phyloP scores from a whole-genome alignment of 1,140 invertebrate genomes.

The Psix sp. region DNA sequence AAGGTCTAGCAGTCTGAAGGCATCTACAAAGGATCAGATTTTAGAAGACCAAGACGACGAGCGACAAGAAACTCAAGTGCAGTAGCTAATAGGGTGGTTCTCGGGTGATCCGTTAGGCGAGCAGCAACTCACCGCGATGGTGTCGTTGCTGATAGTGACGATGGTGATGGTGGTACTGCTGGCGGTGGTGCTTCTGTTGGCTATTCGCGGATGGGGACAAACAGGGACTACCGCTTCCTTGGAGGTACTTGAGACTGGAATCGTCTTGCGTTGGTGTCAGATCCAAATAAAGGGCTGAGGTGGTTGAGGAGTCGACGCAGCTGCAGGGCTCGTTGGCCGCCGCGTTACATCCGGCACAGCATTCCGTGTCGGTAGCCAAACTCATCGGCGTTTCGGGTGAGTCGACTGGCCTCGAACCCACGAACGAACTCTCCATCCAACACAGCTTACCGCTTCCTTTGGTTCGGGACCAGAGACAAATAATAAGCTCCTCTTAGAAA shows the following conservation, averaged over 20 bases:
- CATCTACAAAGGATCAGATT: neutral
- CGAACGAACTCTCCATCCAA: conserved; percentile 95
- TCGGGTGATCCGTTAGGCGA: conserved; percentile 70
- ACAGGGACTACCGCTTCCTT: conserved; percentile 55
- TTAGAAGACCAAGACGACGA: conserved; percentile 22
- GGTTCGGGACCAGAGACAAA: conserved; percentile 44
- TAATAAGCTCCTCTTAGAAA: conserved; percentile 23
- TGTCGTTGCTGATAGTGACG: conserved; percentile 75
- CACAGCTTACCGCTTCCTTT: conserved; percentile 80
- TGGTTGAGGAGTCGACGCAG: conserved; percentile 68
- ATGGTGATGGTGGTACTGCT: conserved; percentile 56
- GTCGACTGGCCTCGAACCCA: conserved; percentile 88
- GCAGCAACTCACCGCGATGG: conserved; percentile 81
- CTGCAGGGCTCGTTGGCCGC: conserved; percentile 69
- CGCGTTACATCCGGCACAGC: conserved; percentile 71
- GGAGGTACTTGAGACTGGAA: conserved; percentile 58
- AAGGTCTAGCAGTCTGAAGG: too few relatives aligned
- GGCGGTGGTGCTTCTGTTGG: conserved; percentile 54
- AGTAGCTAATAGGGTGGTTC: conserved; percentile 27
- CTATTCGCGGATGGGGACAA: conserved; percentile 62
- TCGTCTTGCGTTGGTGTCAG: conserved; percentile 69
- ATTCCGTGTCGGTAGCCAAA: conserved; percentile 77
- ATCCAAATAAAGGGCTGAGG: conserved; percentile 70
- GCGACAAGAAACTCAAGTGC: conserved; percentile 35
- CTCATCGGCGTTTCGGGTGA: conserved; percentile 88